phyloP scores from a whole-genome alignment of 2,888 invertebrate species.

The Eucera pruinosa region DNA sequence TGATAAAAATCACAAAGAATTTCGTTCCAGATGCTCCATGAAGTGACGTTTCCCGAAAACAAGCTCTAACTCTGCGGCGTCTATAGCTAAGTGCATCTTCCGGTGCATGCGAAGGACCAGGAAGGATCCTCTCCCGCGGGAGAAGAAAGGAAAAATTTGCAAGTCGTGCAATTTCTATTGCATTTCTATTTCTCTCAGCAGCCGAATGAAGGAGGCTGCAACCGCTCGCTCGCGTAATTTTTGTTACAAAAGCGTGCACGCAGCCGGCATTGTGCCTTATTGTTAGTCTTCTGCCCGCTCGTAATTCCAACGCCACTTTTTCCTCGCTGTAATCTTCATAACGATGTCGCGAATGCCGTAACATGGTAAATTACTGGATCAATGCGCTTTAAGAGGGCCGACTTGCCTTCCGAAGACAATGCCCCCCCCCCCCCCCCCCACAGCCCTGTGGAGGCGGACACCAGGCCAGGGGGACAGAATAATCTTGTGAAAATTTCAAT shows the following conservation, averaged over 20 bases:
- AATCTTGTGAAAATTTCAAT: constrained; percentile 83
- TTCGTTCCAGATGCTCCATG: too few relatives aligned
- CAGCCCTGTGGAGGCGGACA: constrained; percentile 1
- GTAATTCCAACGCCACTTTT: constrained; percentile 68
- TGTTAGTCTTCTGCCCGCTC: constrained; percentile 62
- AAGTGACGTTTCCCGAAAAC: not conserved
- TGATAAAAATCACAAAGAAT: too few relatives aligned
- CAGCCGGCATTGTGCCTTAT: constrained; percentile 62
- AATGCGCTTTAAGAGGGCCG: constrained; percentile 69
- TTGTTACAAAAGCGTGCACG: constrained; percentile 66
- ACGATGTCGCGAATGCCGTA: constrained; percentile 71
- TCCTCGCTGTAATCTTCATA: constrained; percentile 72
- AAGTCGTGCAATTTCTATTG: constrained; percentile 43
- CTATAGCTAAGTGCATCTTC: not conserved
- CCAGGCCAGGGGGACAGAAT: constrained; percentile 59
- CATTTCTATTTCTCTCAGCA: constrained; percentile 50
- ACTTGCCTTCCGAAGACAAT: constrained; percentile 62
- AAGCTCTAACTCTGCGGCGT: not conserved
- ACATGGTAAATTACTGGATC: constrained; percentile 73
- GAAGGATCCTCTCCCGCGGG: not conserved
- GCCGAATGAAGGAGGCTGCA: constrained; percentile 49
- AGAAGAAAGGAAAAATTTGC: not conserved
- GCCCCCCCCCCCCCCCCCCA: constrained; percentile 16
- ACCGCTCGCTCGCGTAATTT: constrained; percentile 63
- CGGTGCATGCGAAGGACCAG: constrained; percentile 3